Evolutionary conservation across 2,113 vertebrate genomes (phyloP).

Genomic region (Chaetura pelagica): DNA sequence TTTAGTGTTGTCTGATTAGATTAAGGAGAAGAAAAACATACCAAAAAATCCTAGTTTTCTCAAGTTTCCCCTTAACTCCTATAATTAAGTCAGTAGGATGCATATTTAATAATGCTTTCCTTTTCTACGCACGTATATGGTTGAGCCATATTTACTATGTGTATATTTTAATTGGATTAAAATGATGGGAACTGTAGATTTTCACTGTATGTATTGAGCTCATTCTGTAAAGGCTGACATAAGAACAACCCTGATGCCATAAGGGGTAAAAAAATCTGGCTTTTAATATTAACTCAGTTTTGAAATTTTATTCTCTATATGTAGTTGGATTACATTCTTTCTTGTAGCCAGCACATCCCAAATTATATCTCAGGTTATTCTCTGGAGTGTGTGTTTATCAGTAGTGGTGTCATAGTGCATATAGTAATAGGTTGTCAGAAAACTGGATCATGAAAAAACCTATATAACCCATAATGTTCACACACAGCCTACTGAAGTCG

Average conservation of each 20-base stretch:
- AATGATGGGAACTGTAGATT: background rate
- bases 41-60: slow-evolving; percentile 61
- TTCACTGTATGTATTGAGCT: background rate
- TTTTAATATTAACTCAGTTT: background rate
- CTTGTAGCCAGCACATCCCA: background rate
- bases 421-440: background rate
- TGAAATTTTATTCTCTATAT: background rate
- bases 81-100: slow-evolving; percentile 35
- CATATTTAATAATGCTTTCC: slow-evolving; percentile 34
- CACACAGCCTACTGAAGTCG: background rate
- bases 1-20: slow-evolving; percentile 70
- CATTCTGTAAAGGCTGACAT: background rate
- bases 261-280: background rate
- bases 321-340: background rate
- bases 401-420: background rate
- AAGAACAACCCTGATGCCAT: background rate
- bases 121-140: background rate
- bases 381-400: background rate
- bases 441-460: background rate
- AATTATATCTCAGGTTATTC: background rate
- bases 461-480: background rate
- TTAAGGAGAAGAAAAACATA: slow-evolving; percentile 69
- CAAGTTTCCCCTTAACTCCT: slow-evolving; percentile 49
- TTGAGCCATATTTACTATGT: background rate
- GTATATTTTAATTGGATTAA: background rate